Conservation (phyloP, 2,797 vertebrate species). For the Thunnus albacares region DNA sequence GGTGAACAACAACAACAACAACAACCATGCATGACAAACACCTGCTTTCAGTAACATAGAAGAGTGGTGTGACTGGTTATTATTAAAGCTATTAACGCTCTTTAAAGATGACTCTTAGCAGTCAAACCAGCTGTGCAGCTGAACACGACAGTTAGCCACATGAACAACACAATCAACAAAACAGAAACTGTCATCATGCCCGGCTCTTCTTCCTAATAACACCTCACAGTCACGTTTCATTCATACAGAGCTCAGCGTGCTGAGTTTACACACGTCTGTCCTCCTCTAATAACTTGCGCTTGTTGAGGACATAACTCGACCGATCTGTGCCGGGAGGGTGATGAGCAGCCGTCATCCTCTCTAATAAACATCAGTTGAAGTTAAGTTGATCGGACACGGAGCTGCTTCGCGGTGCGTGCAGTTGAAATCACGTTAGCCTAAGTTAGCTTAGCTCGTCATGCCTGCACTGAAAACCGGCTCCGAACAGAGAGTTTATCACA, state of each 20-base stretch:
- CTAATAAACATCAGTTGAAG: background rate
- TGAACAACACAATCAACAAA: background rate
- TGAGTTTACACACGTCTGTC: background rate
- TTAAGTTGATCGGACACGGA: background rate
- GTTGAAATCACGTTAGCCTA: conserved; percentile 56
- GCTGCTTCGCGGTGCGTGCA: background rate
- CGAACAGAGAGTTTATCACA: background rate
- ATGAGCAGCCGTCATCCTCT: background rate
- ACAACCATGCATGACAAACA: background rate
- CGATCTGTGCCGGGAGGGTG: accelerated
- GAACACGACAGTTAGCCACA: background rate
- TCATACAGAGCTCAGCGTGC: conserved; percentile 11
- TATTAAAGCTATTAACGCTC: background rate
- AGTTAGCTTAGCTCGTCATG: conserved; percentile 64
- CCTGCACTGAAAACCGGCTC: background rate
- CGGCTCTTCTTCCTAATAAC: background rate
- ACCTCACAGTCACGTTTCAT: conserved; percentile 23
- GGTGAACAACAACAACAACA: background rate
- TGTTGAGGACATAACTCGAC: background rate
- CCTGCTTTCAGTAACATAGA: too few relatives aligned
- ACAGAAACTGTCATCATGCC: accelerated
- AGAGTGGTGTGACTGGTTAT: background rate
- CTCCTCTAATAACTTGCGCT: accelerated
- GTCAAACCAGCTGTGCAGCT: background rate
- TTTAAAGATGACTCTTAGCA: background rate